These are phyloP conservation scores for Sphenodon punctatus DNA, from an alignment of 2,797 vertebrate genomes.

Conservation along the genomic window DNA sequence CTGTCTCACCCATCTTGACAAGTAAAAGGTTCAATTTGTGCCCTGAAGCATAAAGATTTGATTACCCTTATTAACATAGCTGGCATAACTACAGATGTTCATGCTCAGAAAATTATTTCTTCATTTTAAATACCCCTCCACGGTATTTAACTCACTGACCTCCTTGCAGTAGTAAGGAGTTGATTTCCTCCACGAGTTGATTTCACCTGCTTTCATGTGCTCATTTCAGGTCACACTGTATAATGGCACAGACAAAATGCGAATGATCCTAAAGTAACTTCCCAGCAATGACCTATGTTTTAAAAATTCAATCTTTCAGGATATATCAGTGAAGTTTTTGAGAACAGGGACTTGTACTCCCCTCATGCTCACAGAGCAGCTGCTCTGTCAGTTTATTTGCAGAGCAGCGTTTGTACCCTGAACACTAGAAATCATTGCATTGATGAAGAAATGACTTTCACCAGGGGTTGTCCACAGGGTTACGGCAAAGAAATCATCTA, in stretches of 20 bases:
- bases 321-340: not conserved
- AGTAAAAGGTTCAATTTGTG: not conserved
- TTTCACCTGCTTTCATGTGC: too few relatives aligned
- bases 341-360: not conserved
- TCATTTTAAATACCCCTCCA: not conserved
- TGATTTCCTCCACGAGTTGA: not conserved
- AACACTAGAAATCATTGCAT: too few relatives aligned
- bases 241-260: not conserved
- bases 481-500: too few relatives aligned
- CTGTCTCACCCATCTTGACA: not conserved
- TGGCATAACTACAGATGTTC: not conserved
- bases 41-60: not conserved
- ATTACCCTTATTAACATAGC: not conserved
- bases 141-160: not conserved
- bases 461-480: too few relatives aligned
- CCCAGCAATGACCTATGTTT: not conserved
- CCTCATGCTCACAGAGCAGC: not conserved
- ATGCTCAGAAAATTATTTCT: not conserved
- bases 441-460: too few relatives aligned
- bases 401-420: too few relatives aligned
- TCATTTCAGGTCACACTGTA: not conserved
- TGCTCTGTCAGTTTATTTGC: not conserved
- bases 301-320: not conserved
- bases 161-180: not conserved
- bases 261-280: not conserved